Conservation (phyloP, 2,888 invertebrate genomes). For the Thecocarcelia acutangulata region DNA sequence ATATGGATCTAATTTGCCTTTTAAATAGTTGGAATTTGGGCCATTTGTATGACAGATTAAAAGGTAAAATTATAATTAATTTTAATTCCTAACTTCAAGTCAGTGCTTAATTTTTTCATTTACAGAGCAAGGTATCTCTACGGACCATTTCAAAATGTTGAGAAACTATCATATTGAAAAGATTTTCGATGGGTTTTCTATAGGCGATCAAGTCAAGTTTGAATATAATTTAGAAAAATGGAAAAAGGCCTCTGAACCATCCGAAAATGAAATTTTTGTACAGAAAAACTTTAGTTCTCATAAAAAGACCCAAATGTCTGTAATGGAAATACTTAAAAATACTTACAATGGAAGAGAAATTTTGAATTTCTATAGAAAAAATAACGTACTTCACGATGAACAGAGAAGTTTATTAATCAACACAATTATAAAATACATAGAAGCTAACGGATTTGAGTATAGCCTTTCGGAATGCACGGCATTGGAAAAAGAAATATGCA, state of each 20-base stretch:
- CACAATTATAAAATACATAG: neutral
- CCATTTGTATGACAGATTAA: conserved; percentile 11
- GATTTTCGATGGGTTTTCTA: neutral
- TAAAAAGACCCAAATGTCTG: neutral
- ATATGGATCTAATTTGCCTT: conserved; percentile 4
- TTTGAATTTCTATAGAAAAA: neutral
- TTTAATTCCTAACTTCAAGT: too few species aligned
- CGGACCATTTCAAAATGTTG: conserved; percentile 2
- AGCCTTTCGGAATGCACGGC: neutral
- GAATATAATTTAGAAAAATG: conserved; percentile 13
- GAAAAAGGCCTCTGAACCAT: neutral
- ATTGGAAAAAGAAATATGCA: conserved; percentile 3
- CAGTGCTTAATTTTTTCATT: too few species aligned
- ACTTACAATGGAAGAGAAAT: conserved; percentile 1
- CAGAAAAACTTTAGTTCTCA: neutral
- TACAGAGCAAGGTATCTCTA: neutral
- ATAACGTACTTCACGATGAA: neutral
- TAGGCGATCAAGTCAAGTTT: conserved; percentile 6
- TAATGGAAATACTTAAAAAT: neutral
- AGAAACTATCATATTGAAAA: neutral
- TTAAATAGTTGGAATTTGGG: neutral
- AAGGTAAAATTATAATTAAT: neutral
- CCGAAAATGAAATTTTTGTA: neutral
- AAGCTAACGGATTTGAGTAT: neutral
- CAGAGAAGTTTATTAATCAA: neutral